Percentiles rank a stretch among this genome's conserved stretches.
These are phyloP conservation scores for Myzus persicae DNA, from an alignment of 1,140 invertebrate genomes.

Conservation along the genomic window DNA sequence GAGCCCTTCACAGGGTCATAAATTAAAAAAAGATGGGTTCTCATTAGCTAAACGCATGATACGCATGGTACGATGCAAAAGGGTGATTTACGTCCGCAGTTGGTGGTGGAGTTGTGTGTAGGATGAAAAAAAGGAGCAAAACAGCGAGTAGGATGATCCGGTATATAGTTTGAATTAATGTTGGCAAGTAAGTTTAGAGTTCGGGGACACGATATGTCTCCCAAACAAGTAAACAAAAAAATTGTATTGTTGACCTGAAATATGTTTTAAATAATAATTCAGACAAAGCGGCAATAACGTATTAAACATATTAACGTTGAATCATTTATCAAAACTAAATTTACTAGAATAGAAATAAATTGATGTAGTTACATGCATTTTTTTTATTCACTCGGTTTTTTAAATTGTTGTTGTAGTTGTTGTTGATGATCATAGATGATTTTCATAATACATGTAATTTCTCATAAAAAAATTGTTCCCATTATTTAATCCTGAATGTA, in stretches of 20 bases:
- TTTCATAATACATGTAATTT: background rate
- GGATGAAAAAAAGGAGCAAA: background rate
- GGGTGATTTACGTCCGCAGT: conserved; percentile 22
- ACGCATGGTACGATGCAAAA: background rate
- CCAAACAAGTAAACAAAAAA: conserved; percentile 9
- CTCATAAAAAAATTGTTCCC: background rate
- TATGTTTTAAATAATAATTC: conserved; percentile 31
- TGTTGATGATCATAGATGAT: conserved; percentile 17
- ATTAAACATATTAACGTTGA: background rate
- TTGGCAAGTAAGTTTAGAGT: conserved; percentile 32
- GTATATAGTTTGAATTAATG: conserved; percentile 24
- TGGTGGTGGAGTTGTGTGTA: background rate
- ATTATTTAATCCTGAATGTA: background rate
- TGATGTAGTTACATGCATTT: background rate
- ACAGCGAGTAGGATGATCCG: background rate
- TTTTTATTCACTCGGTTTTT: background rate
- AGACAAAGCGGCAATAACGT: background rate
- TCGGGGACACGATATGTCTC: background rate
- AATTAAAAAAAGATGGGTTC: conserved; percentile 36
- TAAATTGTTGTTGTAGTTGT: background rate
- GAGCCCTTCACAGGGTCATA: background rate
- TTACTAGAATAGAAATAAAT: background rate
- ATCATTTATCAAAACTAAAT: background rate
- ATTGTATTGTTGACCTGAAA: background rate
- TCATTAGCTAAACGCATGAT: conserved; percentile 37